phyloP scores from a whole-genome alignment of 2,113 vertebrate genomes.

The Rhabdomys dilectus region DNA sequence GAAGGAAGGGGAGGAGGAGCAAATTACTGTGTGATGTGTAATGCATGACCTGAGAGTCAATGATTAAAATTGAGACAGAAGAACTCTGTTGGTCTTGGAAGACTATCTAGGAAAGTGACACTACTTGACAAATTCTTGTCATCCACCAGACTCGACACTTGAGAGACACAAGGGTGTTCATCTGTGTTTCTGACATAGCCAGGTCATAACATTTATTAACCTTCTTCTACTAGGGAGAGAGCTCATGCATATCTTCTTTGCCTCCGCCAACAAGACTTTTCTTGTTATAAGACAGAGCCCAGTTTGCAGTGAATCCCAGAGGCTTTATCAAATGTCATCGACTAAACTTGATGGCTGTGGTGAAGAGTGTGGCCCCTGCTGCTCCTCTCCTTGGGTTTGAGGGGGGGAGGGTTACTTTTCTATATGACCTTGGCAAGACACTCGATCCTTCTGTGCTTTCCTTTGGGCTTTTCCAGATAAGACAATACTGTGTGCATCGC shows the following conservation, averaged over 20 bases:
- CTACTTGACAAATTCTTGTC: not conserved
- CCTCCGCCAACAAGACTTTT: not conserved
- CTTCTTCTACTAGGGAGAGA: not conserved
- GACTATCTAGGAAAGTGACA: not conserved
- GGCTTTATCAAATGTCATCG: no score
- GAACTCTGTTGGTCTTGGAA: not conserved
- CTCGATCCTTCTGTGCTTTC: not conserved
- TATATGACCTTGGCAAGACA: not conserved
- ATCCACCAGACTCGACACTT: no score
- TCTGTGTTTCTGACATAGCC: not conserved
- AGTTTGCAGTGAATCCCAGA: not conserved
- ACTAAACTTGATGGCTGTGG: no score
- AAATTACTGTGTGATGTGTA: not conserved
- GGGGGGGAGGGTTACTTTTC: no score
- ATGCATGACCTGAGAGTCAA: not conserved
- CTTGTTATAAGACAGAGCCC: not conserved
- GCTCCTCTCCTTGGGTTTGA: not conserved
- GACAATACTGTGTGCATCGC: not conserved
- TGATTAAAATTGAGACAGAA: not conserved
- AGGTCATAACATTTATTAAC: not conserved
- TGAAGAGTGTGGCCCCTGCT: not conserved
- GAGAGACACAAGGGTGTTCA: not conserved
- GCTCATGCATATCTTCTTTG: not conserved
- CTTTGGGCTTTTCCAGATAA: not conserved
- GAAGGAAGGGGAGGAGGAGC: not conserved